Base-by-base conservation (phyloP, 2,797 vertebrate species). In the Aotus griseimembra region DNA sequence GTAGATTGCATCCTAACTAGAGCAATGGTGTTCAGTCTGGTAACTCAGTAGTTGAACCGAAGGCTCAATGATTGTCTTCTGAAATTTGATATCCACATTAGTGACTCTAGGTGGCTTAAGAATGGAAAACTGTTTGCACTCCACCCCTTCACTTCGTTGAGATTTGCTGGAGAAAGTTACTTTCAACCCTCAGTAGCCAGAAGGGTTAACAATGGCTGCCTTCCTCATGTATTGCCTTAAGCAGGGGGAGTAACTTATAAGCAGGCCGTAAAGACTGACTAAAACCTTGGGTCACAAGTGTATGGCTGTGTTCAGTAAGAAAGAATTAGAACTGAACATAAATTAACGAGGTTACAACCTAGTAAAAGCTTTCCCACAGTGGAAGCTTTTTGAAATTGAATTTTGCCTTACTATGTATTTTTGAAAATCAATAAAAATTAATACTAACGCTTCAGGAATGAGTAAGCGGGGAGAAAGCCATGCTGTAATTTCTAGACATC, bases 401-500 rank as follows among this genome's bases (percentile, higher is more conserved):
- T 85, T 97, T 97, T 72, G 77, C 55, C 75, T 96, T 72, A 39
- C 77, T 73, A 22, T 4, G 84, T 96, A 73, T 91, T 89, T 97
- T 95, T 89, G 86, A 96, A 90, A 97, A 98, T 96, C 95, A 96
- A 96, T 97, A 90, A 93, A 97, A 97, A 90, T 93, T 88, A 95
- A 96, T 94, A 83, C 90, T 94, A 97, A 96, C 84, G 79, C 85
- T 94, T 82, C 58, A 72, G 83, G 46, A 70, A 87, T 36, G 77
- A 81, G n/a, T 20, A 33, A 28, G 64, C 5, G n/a, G 24, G 41
- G 30, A 58, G n/a, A 33, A 46, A 24, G 28, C 46, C 30, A 7
- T 33, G 22, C 64, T 44, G 58, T 58, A 20, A 36, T 61, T 75
- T 77, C 76, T 39, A 33, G 72, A 41, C 33, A 17, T 44, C 4